Evolutionary conservation across 2,888 invertebrate genomes (phyloP).

Genomic region (Malacosoma neustria): DNA sequence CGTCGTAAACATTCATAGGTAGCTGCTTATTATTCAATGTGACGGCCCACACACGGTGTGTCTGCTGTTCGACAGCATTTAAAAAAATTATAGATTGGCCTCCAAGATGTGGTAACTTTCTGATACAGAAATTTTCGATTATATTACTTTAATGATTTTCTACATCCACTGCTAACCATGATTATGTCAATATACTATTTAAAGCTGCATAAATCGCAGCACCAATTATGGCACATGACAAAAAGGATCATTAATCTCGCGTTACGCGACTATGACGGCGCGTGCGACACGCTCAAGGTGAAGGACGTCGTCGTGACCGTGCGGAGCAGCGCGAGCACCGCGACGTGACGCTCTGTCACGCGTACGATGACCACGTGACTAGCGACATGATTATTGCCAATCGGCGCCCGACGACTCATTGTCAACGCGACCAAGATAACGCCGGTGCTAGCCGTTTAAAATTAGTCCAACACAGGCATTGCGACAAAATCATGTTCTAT

Average conservation of each 20-base stretch:
- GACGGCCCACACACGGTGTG: too few species aligned
- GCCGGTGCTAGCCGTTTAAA: neutral
- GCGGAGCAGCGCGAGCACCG: slow-evolving; percentile 11
- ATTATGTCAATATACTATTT: too few species aligned
- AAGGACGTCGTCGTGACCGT: slow-evolving; percentile 38
- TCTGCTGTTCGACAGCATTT: too few species aligned
- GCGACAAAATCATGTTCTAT: too few species aligned
- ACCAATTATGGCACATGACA: slow-evolving; percentile 43
- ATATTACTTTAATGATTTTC: too few species aligned
- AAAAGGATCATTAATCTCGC: slow-evolving; percentile 45
- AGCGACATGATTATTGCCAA: slow-evolving; percentile 3
- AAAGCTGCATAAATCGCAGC: slow-evolving; percentile 10
- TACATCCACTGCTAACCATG: too few species aligned
- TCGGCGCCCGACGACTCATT: neutral
- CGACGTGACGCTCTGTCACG: slow-evolving; percentile 18
- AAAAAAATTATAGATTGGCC: too few species aligned
- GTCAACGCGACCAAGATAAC: neutral
- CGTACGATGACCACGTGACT: slow-evolving; percentile 25
- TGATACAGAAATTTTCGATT: too few species aligned
- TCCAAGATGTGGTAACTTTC: too few species aligned
- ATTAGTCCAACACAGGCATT: too few species aligned
- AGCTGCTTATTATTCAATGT: too few species aligned
- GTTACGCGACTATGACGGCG: slow-evolving; percentile 30
- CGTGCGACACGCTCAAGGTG: slow-evolving; percentile 46
- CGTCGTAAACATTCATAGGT: too few species aligned